Evolutionary conservation across 30 jellyfish, hydroid and myxozoan genomes (phyloP).

Genomic region (Nemopilema nomurai): DNA sequence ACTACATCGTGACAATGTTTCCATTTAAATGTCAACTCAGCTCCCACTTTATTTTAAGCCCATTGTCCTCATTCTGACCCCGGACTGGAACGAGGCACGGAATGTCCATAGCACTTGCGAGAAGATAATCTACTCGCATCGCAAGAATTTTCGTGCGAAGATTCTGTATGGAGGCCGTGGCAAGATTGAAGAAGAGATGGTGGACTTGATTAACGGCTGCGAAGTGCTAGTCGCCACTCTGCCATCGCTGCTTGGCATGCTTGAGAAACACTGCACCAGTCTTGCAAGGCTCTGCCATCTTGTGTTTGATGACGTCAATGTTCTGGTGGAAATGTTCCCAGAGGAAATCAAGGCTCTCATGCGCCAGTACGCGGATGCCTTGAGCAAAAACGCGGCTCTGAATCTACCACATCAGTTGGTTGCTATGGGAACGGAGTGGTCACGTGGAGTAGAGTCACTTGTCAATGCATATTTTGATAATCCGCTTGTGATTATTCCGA

Average conservation of each 20-base stretch:
- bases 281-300: slow-evolving; percentile 76
- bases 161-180: slow-evolving; percentile 84
- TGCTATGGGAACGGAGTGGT: slow-evolving; percentile 85
- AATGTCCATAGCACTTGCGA: slow-evolving; percentile 51
- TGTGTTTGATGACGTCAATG: slow-evolving; percentile 77
- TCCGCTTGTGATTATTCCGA: slow-evolving; percentile 67
- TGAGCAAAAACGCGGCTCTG: slow-evolving; percentile 22
- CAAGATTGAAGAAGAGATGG: slow-evolving; percentile 54
- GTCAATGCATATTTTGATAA: slow-evolving; percentile 56
- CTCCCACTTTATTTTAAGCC: slow-evolving; percentile 51
- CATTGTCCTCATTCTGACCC: slow-evolving; percentile 51
- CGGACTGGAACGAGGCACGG: slow-evolving; percentile 80
- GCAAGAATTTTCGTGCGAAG: slow-evolving; percentile 44
- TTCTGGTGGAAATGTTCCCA: slow-evolving; percentile 69
- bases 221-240: slow-evolving; percentile 80
- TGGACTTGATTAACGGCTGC: slow-evolving; percentile 85
- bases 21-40: neutral
- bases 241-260: slow-evolving; percentile 53
- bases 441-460: slow-evolving; percentile 67
- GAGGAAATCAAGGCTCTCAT: slow-evolving; percentile 75
- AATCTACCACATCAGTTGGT: slow-evolving; percentile 71
- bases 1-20: neutral
- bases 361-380: slow-evolving; percentile 56
- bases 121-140: slow-evolving; percentile 39
- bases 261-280: slow-evolving; percentile 73